Evolutionary conservation across 2,888 invertebrate genomes (phyloP).

Genomic region (Melipona bicolor): DNA sequence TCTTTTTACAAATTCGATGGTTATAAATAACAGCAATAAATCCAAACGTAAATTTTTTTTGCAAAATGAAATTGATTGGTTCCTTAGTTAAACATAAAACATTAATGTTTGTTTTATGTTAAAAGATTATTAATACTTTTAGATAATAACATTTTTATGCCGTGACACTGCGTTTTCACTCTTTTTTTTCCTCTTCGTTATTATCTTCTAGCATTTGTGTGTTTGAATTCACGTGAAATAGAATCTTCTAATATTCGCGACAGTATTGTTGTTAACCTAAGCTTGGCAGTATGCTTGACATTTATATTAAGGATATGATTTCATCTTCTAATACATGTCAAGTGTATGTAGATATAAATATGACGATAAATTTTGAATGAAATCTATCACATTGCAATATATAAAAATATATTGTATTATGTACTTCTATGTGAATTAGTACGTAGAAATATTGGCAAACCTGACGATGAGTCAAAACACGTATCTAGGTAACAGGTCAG

Average conservation of each 20-base stretch:
- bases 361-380: not conserved
- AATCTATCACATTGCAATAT: not conserved
- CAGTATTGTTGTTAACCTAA: not conserved
- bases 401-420: not conserved
- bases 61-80: not conserved
- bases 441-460: not conserved
- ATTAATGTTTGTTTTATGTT: not conserved
- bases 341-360: not conserved
- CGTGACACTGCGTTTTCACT: not conserved
- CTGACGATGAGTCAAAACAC: not conserved
- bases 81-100: not conserved
- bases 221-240: not conserved
- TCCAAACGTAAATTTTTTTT: not conserved
- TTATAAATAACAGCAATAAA: not conserved
- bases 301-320: not conserved
- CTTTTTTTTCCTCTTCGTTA: not conserved
- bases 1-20: not conserved
- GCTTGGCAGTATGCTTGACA: not conserved
- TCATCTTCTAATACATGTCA: not conserved
- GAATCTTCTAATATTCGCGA: not conserved
- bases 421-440: not conserved
- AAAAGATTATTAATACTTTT: too few species aligned
- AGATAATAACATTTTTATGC: not conserved
- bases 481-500: not conserved
- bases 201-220: not conserved